A percentile compares a stretch with the other conserved stretches of the same genome.
These are phyloP conservation scores for Pavo muticus DNA, from an alignment of 2,113 vertebrate genomes.

Conservation along the genomic window DNA sequence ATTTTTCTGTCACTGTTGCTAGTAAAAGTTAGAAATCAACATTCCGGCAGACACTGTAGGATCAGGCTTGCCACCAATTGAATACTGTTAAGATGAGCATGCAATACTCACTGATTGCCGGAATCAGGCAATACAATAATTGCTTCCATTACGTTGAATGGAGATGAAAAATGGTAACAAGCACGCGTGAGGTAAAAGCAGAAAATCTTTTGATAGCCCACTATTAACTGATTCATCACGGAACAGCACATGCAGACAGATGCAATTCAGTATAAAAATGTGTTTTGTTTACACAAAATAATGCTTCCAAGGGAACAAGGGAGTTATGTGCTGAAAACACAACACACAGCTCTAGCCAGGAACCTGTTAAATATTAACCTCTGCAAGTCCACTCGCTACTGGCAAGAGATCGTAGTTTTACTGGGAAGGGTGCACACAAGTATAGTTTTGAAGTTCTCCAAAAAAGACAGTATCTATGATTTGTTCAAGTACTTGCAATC, in stretches of 20 bases:
- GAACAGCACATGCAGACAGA: background rate
- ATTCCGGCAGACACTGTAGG: background rate
- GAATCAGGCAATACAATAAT: background rate
- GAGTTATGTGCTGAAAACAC: background rate
- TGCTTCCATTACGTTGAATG: background rate
- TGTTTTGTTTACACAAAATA: background rate
- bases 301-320: background rate
- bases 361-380: constrained; percentile 48
- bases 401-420: background rate
- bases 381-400: background rate
- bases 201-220: background rate
- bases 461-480: background rate
- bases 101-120: background rate
- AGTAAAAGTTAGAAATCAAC: background rate
- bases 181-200: background rate
- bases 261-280: background rate
- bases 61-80: background rate
- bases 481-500: background rate
- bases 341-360: background rate
- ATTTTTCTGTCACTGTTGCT: background rate
- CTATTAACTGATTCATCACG: background rate
- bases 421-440: background rate
- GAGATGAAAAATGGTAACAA: constrained; percentile 6
- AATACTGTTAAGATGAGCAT: background rate
- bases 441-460: background rate